Evolutionary conservation across 2,113 vertebrate genomes (phyloP).

Genomic region (Pao palembangensis): DNA sequence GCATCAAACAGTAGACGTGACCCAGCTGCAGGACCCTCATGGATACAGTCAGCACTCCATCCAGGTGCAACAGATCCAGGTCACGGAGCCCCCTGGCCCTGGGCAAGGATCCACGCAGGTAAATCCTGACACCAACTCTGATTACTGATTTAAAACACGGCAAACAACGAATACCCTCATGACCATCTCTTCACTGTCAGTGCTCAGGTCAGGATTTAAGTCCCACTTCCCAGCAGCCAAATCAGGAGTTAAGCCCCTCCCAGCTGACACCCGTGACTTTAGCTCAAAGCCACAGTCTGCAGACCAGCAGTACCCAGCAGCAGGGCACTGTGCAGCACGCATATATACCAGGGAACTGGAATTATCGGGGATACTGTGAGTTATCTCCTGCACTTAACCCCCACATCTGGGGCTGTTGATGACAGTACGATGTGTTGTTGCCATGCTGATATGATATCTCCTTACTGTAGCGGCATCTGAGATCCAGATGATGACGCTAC

Average conservation of each 20-base stretch:
- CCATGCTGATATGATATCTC: neutral
- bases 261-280: slow-evolving; percentile 81
- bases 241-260: slow-evolving; percentile 85
- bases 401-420: neutral
- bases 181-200: slow-evolving; percentile 1
- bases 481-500: slow-evolving; percentile 98
- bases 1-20: slow-evolving; percentile 91
- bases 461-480: slow-evolving; percentile 81
- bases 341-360: slow-evolving; percentile 91
- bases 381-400: slow-evolving; percentile 10
- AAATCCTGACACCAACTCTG: neutral
- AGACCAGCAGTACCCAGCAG: slow-evolving; percentile 70
- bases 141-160: neutral
- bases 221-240: slow-evolving; percentile 83
- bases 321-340: slow-evolving; percentile 88
- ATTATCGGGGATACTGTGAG: slow-evolving; percentile 91
- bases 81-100: slow-evolving; percentile 78
- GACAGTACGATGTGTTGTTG: neutral
- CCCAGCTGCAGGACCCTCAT: slow-evolving; percentile 92
- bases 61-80: slow-evolving; percentile 97
- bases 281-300: slow-evolving; percentile 77
- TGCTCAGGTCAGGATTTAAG: slow-evolving; percentile 82
- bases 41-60: slow-evolving; percentile 93
- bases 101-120: slow-evolving; percentile 81
- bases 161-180: neutral